Percentiles rank a stretch among this genome's conserved stretches.
Conservation (phyloP, 2,797 vertebrate genomes). For the Coranthus polyacanthus region DNA sequence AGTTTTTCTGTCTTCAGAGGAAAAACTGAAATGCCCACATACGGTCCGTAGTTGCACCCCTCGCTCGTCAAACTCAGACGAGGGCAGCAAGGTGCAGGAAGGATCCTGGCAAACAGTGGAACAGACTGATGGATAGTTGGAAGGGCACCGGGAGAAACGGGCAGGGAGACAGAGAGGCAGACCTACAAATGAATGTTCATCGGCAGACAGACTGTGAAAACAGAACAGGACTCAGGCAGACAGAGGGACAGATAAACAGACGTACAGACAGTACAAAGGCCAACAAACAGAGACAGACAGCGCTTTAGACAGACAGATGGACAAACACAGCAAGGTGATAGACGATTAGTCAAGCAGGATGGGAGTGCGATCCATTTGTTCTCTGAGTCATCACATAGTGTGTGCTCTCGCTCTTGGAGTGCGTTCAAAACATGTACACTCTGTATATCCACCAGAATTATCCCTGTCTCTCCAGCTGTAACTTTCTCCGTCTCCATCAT, state of each 20-base stretch:
- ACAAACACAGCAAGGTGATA: conserved; percentile 75
- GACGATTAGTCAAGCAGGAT: conserved; percentile 60
- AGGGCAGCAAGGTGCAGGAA: background rate
- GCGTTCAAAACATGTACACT: conserved; percentile 63
- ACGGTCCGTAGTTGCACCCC: background rate
- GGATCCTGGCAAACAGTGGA: conserved; percentile 30
- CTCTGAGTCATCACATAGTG: conserved; percentile 54
- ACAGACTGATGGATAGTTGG: conserved; percentile 20
- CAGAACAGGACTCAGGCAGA: conserved; percentile 32
- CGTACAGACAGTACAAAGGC: conserved; percentile 50
- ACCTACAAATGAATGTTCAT: conserved; percentile 42
- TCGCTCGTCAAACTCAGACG: background rate
- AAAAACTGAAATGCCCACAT: background rate
- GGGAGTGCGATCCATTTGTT: conserved; percentile 45
- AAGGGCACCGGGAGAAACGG: conserved; percentile 25
- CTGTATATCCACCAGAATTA: conserved; percentile 35
- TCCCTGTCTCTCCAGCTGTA: conserved; percentile 23
- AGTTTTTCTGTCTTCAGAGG: background rate
- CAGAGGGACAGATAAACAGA: conserved; percentile 64
- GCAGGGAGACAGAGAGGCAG: conserved; percentile 16
- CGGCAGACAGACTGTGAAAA: conserved; percentile 53
- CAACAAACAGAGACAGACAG: conserved; percentile 65
- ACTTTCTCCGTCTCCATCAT: conserved; percentile 41
- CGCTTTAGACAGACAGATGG: conserved; percentile 71
- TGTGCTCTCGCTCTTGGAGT: conserved; percentile 53